These are phyloP conservation scores for Cepaea hortensis DNA, from an alignment of 2,888 invertebrate genomes.

Conservation along the genomic window DNA sequence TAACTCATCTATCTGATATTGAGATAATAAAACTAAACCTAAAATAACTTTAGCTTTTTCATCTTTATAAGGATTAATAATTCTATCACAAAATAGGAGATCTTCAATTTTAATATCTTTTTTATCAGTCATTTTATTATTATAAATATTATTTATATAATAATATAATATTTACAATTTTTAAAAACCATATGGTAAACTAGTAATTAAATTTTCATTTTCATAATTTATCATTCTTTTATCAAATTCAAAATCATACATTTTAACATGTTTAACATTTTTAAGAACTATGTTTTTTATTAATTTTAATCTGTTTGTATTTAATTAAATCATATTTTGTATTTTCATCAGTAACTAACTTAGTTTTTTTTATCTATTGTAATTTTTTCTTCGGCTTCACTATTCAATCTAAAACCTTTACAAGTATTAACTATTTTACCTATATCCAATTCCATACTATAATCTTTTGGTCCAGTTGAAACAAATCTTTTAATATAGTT, in stretches of 20 bases:
- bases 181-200: conserved; percentile 8
- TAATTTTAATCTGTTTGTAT: conserved; percentile 4
- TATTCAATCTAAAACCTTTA: conserved; percentile 3
- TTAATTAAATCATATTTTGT: conserved; percentile 6
- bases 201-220: conserved; percentile 18
- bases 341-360: not conserved
- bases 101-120: not conserved
- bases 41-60: conserved; percentile 1
- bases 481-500: conserved; percentile 11
- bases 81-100: not conserved
- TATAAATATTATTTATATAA: too few relatives aligned
- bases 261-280: conserved; percentile 2
- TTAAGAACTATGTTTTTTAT: conserved; percentile 4
- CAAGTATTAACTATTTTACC: not conserved
- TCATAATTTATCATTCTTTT: conserved; percentile 26
- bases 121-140: not conserved
- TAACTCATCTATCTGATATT: conserved; percentile 2
- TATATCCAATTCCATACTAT: conserved; percentile 1
- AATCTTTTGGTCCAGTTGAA: conserved; percentile 17
- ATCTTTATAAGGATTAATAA: conserved; percentile 10
- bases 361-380: conserved; percentile 14
- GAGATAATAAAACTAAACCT: conserved; percentile 5
- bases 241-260: conserved; percentile 16
- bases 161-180: not conserved
- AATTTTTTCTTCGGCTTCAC: conserved; percentile 6